Evolutionary conservation across 2,797 vertebrate genomes (phyloP), one percentile per base, ranked within the genome.

Genomic region (Paguma larvata): DNA sequence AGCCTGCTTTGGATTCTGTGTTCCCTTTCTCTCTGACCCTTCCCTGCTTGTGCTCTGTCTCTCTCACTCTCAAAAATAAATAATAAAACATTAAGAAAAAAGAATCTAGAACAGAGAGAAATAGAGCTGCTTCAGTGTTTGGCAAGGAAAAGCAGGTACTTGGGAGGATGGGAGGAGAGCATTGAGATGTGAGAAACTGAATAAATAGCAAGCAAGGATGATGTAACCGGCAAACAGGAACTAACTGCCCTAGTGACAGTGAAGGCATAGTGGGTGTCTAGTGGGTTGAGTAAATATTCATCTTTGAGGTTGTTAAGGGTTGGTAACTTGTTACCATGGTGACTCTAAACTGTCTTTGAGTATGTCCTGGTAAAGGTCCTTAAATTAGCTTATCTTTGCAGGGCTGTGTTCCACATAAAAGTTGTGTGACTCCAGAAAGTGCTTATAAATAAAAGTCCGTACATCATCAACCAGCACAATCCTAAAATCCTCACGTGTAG

Each of bases 401-500:
- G 93, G 65, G 94, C 38, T 56, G 82, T 95, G 53, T 73, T 8
- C 9, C 34, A 59, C 30, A 34, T 30, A 51, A 44, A 86, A 73
- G 70, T 48, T 94, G 84, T 56, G 89, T 96, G 96, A 96, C 94
- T 95, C 94, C 67, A 96, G 78, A 97, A 94, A 85, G 70, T 98
- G 94, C 91, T 95, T 97, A 34, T 97, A 98, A 97, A 97, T 96
- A 97, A 98, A 97, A 98, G 96, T 98, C 87, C 98, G 85, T 97
- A 94, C 90, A 93, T 92, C 94, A 95, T 91, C 79, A 97, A 97
- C 97, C 92, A 97, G 94, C 59, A 96, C 63, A 96, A 85, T 95
- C 96, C 97, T 98, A 98, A 97, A 97, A 98, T 98, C 96, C 96
- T 98, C 96, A 98, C 86, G 82, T 97, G 97, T 97, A 98, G 94